These are phyloP conservation scores for Gadopsis bispinosus DNA, from an alignment of 2,797 vertebrate genomes.

Conservation along the genomic window DNA sequence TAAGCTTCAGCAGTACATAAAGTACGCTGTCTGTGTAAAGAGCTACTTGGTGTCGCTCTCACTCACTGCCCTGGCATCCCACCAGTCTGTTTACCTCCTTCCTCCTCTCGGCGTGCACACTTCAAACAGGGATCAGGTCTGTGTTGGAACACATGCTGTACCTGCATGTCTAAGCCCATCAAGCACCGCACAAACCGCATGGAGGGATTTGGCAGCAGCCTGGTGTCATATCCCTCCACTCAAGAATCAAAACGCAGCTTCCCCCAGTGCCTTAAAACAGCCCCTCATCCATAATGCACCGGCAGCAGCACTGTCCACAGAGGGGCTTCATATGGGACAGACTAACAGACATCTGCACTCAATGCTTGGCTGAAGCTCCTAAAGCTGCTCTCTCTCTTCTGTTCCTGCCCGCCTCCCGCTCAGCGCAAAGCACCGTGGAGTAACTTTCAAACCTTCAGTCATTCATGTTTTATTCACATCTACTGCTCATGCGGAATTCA, in stretches of 20 bases:
- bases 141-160: slow-evolving; percentile 59
- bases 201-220: slow-evolving; percentile 74
- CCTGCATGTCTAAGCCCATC: slow-evolving; percentile 67
- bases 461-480: slow-evolving; percentile 86
- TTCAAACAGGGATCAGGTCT: slow-evolving; percentile 62
- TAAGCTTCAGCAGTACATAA: slow-evolving; percentile 28
- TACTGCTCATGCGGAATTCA: slow-evolving; percentile 77
- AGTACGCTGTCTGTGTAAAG: slow-evolving; percentile 24
- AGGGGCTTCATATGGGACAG: slow-evolving; percentile 72
- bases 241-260: slow-evolving; percentile 80
- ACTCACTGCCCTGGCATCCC: slow-evolving; percentile 45
- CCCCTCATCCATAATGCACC: slow-evolving; percentile 84
- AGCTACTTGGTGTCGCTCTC: slow-evolving; percentile 46
- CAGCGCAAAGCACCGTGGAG: slow-evolving; percentile 70
- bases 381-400: slow-evolving; percentile 54
- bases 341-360: slow-evolving; percentile 81
- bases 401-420: slow-evolving; percentile 43
- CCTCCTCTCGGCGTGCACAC: slow-evolving; percentile 24
- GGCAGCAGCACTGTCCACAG: slow-evolving; percentile 73
- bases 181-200: slow-evolving; percentile 46
- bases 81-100: slow-evolving; percentile 53
- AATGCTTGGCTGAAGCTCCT: slow-evolving; percentile 74
- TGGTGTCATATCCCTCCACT: slow-evolving; percentile 77
- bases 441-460: slow-evolving; percentile 79
- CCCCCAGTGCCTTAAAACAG: slow-evolving; percentile 80